These are phyloP conservation scores for Dryadula phaetusa DNA, from an alignment of 2,888 invertebrate genomes.

Conservation along the genomic window DNA sequence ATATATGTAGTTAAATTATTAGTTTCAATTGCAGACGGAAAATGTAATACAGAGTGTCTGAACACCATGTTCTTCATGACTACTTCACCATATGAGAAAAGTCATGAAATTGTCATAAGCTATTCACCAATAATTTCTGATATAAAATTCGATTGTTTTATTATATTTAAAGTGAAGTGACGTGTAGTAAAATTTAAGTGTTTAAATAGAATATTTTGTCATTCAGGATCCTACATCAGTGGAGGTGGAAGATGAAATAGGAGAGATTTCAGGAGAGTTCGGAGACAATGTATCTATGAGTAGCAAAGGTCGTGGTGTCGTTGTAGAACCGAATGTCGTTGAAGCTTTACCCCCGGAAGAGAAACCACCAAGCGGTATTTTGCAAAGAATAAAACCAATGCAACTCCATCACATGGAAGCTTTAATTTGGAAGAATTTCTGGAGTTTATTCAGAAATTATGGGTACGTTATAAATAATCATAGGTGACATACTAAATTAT, in stretches of 20 bases:
- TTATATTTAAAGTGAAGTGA: background rate
- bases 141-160: background rate
- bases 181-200: background rate
- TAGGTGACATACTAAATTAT: no score
- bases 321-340: constrained; percentile 79
- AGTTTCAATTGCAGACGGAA: no score
- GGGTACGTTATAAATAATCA: constrained; percentile 72
- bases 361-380: constrained; percentile 79
- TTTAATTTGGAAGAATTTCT: constrained; percentile 93
- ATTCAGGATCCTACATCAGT: constrained; percentile 85
- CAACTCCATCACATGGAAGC: constrained; percentile 90
- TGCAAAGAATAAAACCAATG: constrained; percentile 86
- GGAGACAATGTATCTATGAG: constrained; percentile 93
- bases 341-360: constrained; percentile 89
- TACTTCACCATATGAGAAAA: no score
- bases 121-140: no score
- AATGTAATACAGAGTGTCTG: no score
- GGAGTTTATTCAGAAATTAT: constrained; percentile 93
- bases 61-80: no score
- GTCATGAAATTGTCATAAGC: no score
- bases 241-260: constrained; percentile 87
- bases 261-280: constrained; percentile 94
- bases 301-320: constrained; percentile 87
- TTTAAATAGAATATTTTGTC: background rate
- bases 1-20: no score